These are phyloP conservation scores for Pogonomyrmex barbatus DNA, from an alignment of 1,140 invertebrate genomes.

Conservation along the genomic window DNA sequence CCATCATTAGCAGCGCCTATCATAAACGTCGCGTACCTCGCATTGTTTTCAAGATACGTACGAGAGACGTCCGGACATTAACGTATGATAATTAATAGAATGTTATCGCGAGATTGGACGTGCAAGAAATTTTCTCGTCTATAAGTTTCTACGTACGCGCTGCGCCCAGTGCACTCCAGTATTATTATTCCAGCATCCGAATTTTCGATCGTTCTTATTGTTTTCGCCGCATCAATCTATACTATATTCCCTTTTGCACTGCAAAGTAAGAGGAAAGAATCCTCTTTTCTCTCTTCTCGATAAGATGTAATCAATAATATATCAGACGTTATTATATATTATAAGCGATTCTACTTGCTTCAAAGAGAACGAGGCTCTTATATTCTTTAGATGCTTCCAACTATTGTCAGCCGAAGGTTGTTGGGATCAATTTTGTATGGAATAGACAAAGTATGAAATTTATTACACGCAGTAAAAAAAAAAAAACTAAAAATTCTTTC, in stretches of 20 bases:
- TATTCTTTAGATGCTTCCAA: not conserved
- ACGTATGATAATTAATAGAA: constrained; percentile 54
- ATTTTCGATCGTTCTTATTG: constrained; percentile 50
- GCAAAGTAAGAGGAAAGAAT: constrained; percentile 33
- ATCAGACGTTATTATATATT: constrained; percentile 35
- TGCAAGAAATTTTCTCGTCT: not conserved
- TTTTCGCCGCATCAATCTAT: constrained; percentile 39
- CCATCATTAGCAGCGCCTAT: constrained; percentile 58
- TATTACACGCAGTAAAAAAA: not conserved
- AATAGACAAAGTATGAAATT: constrained; percentile 41
- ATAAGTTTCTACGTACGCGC: constrained; percentile 22
- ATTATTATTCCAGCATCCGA: constrained; percentile 34
- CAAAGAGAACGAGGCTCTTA: constrained; percentile 51
- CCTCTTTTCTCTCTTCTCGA: constrained; percentile 49
- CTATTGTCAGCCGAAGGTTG: constrained; percentile 31
- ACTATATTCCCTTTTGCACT: constrained; percentile 35
- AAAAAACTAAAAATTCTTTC: not conserved
- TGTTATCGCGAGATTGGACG: constrained; percentile 1
- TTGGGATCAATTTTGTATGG: constrained; percentile 35
- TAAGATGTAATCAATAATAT: constrained; percentile 57
- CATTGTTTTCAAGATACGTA: constrained; percentile 50
- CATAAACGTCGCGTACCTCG: constrained; percentile 49
- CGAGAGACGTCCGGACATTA: constrained; percentile 34
- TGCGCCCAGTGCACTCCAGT: not conserved
- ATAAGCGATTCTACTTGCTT: constrained; percentile 42